These are phyloP conservation scores for Acholoe squamosa DNA, from an alignment of 2,888 invertebrate genomes.

Conservation along the genomic window DNA sequence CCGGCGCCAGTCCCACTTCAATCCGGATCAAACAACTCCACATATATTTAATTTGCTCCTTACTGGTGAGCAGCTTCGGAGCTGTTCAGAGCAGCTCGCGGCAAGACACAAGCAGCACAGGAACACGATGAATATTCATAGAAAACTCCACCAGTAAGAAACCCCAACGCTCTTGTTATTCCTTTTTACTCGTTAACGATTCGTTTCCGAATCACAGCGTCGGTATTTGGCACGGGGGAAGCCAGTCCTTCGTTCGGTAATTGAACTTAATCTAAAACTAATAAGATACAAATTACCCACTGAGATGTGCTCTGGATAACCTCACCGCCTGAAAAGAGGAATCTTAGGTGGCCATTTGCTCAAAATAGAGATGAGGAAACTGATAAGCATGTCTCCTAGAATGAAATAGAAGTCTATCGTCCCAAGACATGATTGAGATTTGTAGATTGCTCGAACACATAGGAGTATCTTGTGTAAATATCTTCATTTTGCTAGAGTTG, in stretches of 20 bases:
- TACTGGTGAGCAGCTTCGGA: not conserved
- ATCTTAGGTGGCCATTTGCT: slow-evolving; percentile 4
- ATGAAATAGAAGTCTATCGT: too few species aligned
- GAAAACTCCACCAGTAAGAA: slow-evolving; percentile 5
- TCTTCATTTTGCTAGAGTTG: too few species aligned
- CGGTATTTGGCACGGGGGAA: slow-evolving; percentile 9
- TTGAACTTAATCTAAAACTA: slow-evolving; percentile 45
- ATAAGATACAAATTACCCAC: slow-evolving; percentile 35
- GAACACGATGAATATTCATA: slow-evolving; percentile 40
- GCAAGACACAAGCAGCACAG: too few species aligned
- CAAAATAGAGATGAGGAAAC: not conserved
- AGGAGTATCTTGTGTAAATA: too few species aligned
- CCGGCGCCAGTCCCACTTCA: not conserved
- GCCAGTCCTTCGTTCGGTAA: not conserved
- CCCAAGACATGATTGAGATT: too few species aligned
- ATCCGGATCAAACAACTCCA: slow-evolving; percentile 35
- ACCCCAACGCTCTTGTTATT: slow-evolving; percentile 16
- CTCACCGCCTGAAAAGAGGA: not conserved
- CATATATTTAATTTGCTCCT: slow-evolving; percentile 33
- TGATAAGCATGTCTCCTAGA: not conserved
- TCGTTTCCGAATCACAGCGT: slow-evolving; percentile 33
- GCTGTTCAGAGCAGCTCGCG: not conserved
- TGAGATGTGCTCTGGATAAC: not conserved
- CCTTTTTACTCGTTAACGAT: not conserved
- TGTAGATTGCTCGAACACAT: too few species aligned